Evolutionary conservation across 2,113 vertebrate genomes (phyloP).

Genomic region (Tricholaema leucomelas): DNA sequence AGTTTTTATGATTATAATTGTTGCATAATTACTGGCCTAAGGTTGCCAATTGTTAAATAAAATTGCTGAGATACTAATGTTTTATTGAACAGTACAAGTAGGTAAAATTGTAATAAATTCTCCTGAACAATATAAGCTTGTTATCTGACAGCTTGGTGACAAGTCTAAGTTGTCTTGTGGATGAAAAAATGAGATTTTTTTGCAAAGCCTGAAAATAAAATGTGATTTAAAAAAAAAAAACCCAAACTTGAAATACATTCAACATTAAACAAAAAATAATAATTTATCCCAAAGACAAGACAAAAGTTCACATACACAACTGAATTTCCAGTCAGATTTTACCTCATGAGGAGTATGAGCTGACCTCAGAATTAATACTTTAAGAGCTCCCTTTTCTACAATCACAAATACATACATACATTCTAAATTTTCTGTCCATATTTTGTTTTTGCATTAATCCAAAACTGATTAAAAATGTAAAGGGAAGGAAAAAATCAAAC

Average conservation of each 20-base stretch:
- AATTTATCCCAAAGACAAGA: neutral
- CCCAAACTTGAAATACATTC: neutral
- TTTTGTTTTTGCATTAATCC: neutral
- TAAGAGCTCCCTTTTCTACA: neutral
- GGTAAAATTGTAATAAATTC: constrained; percentile 80
- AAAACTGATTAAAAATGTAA: neutral
- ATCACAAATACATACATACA: neutral
- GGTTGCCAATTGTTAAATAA: constrained; percentile 85
- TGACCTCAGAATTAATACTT: neutral
- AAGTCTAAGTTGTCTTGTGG: constrained; percentile 44
- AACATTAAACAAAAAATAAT: neutral
- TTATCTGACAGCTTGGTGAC: constrained; percentile 72
- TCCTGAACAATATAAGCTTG: constrained; percentile 70
- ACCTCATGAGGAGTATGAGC: neutral
- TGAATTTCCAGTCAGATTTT: neutral
- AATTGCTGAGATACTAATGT: constrained; percentile 81
- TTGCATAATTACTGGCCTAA: constrained; percentile 85
- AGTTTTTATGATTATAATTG: constrained; percentile 85
- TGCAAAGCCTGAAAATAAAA: constrained; percentile 32
- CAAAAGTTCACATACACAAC: neutral
- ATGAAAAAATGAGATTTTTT: constrained; percentile 31
- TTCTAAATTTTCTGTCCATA: neutral
- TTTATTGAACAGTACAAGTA: constrained; percentile 81
- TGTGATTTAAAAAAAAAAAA: neutral
- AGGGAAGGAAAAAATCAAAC: neutral